These are phyloP conservation scores for Hyposoter dolosus DNA, from an alignment of 2,888 invertebrate species.

Conservation along the genomic window DNA sequence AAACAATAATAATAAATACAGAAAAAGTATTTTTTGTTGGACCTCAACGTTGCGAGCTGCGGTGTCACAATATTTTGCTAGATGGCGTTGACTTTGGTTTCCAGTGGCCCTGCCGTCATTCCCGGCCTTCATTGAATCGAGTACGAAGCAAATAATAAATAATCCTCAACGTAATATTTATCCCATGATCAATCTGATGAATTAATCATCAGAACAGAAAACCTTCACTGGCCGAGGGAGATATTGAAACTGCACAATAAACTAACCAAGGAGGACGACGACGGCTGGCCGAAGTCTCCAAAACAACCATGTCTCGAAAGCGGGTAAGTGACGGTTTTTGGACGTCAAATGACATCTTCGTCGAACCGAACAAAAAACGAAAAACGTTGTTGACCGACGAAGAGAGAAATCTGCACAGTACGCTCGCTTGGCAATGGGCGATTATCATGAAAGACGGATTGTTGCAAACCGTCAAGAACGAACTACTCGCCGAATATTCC, in stretches of 20 bases:
- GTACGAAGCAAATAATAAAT: background rate
- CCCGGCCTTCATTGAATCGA: background rate
- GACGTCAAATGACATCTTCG: too few relatives aligned
- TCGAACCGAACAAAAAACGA: background rate
- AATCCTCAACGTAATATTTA: background rate
- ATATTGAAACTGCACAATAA: too few relatives aligned
- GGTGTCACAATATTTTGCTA: background rate
- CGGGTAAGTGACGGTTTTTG: too few relatives aligned
- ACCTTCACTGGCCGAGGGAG: too few relatives aligned
- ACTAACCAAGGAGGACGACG: too few relatives aligned
- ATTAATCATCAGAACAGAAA: too few relatives aligned
- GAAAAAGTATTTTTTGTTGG: too few relatives aligned
- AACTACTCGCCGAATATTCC: background rate
- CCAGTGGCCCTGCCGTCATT: background rate
- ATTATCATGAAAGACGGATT: background rate
- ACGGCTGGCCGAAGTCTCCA: too few relatives aligned
- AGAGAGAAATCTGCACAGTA: background rate
- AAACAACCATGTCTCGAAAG: too few relatives aligned
- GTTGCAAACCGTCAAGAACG: background rate
- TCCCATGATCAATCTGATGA: too few relatives aligned
- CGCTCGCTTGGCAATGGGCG: conserved; percentile 7
- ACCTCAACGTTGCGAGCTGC: too few relatives aligned
- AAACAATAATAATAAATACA: too few relatives aligned
- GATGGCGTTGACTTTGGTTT: background rate
- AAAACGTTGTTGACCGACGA: background rate